These are phyloP conservation scores for Upupa epops DNA, from an alignment of 2,113 vertebrate species.

Conservation along the genomic window DNA sequence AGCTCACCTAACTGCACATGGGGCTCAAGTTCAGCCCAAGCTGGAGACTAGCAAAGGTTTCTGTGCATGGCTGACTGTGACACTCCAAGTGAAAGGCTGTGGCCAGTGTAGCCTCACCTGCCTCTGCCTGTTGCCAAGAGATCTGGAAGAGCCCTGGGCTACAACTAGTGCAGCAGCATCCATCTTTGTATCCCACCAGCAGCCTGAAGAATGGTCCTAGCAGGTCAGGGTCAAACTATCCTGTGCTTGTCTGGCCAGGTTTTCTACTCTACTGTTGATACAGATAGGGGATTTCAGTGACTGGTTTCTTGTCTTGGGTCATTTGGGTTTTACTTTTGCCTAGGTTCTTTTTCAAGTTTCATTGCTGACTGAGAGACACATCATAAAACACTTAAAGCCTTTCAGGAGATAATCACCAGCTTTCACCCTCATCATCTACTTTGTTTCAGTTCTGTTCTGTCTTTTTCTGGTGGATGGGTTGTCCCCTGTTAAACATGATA, in stretches of 20 bases:
- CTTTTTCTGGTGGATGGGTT: neutral
- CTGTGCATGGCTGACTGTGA: accelerated
- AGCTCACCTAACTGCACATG: neutral
- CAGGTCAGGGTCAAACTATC: neutral
- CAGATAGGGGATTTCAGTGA: neutral
- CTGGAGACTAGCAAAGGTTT: neutral
- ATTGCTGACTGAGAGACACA: neutral
- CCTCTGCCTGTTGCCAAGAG: no score
- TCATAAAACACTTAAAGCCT: neutral
- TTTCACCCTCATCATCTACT: neutral
- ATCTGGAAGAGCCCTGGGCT: neutral
- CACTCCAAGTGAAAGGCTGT: neutral
- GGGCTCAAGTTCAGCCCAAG: accelerated
- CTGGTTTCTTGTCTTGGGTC: neutral
- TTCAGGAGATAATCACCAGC: neutral
- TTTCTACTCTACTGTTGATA: neutral
- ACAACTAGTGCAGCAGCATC: neutral
- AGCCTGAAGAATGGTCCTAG: neutral
- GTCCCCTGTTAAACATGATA: neutral
- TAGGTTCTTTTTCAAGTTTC: neutral
- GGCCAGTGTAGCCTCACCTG: no score
- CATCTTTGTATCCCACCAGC: accelerated
- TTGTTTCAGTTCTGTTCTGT: neutral
- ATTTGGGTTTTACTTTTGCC: neutral
- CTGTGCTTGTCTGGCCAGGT: neutral